Conservation (phyloP, 2,113 vertebrate species). For the Agapornis roseicollis region DNA sequence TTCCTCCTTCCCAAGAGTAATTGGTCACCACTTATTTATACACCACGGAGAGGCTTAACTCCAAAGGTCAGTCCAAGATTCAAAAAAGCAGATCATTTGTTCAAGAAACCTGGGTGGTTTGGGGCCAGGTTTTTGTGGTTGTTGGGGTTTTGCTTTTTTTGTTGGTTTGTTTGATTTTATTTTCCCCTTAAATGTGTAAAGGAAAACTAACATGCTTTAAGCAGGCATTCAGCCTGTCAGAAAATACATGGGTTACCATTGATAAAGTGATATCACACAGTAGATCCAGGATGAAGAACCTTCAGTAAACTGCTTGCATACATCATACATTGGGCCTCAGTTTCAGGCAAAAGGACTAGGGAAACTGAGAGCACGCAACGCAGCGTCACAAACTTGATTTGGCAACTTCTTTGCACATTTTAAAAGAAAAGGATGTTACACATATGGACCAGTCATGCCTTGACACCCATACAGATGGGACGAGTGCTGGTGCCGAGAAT, state of each 20-base stretch:
- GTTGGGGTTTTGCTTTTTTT: neutral
- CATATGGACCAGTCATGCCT: neutral
- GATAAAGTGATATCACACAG: fast-evolving
- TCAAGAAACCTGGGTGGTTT: conserved; percentile 4
- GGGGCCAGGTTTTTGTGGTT: neutral
- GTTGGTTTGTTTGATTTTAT: neutral
- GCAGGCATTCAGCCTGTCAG: neutral
- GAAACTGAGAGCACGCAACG: neutral
- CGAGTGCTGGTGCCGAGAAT: fast-evolving
- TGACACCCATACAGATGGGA: neutral
- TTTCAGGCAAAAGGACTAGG: neutral
- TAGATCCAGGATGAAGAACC: neutral
- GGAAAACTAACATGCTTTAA: neutral
- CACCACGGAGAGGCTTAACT: conserved; percentile 30
- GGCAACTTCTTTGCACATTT: neutral
- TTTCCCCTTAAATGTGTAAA: neutral
- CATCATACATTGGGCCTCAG: fast-evolving
- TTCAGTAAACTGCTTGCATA: neutral
- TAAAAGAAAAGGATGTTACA: neutral
- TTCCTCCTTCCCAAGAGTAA: conserved; percentile 72
- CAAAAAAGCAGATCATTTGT: conserved; percentile 14
- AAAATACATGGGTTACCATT: neutral
- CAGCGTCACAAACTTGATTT: fast-evolving
- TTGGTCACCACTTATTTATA: conserved; percentile 64
- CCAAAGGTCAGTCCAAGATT: conserved; percentile 48